Conservation (phyloP, 2,888 invertebrate genomes). For the Caenorhabditis virilis region DNA sequence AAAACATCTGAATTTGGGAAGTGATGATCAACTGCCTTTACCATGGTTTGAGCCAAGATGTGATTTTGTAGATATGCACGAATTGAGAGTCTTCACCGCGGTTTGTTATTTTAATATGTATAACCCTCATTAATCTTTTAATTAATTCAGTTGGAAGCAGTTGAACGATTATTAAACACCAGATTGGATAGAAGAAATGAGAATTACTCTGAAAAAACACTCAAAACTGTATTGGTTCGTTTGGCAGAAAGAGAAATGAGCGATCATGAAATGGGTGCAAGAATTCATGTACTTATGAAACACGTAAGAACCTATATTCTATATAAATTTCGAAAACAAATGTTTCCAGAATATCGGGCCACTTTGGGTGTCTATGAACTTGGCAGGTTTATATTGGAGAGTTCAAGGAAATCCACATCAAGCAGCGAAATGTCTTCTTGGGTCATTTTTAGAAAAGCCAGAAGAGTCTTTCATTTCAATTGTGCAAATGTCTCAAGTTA, state of each 20-base stretch:
- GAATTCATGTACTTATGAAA: conserved; percentile 78
- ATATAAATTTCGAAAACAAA: background rate
- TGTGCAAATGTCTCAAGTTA: conserved; percentile 77
- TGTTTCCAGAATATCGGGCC: conserved; percentile 76
- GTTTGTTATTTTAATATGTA: conserved; percentile 1
- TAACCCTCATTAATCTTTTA: background rate
- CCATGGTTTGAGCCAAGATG: conserved; percentile 83
- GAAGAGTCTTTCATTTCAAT: conserved; percentile 75
- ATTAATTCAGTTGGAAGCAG: conserved; percentile 15
- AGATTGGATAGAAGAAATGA: conserved; percentile 17
- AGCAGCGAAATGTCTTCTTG: conserved; percentile 77
- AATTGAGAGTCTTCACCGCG: conserved; percentile 19
- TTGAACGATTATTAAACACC: conserved; percentile 24
- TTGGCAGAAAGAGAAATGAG: conserved; percentile 41
- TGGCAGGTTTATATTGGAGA: conserved; percentile 82
- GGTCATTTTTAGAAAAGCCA: conserved; percentile 71
- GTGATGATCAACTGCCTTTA: conserved; percentile 76
- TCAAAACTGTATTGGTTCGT: conserved; percentile 45
- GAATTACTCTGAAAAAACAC: conserved; percentile 28
- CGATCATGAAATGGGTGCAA: conserved; percentile 79
- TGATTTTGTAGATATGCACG: conserved; percentile 48
- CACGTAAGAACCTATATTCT: conserved; percentile 71
- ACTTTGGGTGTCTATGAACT: conserved; percentile 78
- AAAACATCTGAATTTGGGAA: conserved; percentile 75
- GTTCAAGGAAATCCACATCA: conserved; percentile 77